These are phyloP conservation scores for Cecropterus lyciades DNA, from an alignment of 1,140 invertebrate genomes.

Conservation along the genomic window DNA sequence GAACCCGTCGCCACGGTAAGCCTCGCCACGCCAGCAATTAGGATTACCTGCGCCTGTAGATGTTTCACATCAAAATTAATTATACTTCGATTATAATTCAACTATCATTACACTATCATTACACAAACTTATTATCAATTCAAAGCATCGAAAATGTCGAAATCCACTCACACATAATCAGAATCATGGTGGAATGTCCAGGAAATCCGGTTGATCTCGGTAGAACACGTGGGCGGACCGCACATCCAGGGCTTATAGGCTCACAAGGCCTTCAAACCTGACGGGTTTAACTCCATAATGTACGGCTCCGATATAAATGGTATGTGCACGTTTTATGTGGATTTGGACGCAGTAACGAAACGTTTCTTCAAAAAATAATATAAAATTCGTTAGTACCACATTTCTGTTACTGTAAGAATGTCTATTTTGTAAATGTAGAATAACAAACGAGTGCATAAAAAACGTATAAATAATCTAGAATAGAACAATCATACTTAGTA, in stretches of 20 bases:
- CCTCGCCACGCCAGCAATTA: no score
- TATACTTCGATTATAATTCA: no score
- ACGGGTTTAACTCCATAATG: constrained; percentile 9
- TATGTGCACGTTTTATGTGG: constrained; percentile 13
- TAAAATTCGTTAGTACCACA: background rate
- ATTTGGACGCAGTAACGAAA: background rate
- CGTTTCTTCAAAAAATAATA: background rate
- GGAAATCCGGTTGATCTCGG: constrained; percentile 7
- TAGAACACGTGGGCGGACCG: constrained; percentile 1
- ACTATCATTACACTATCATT: no score
- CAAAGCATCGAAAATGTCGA: background rate
- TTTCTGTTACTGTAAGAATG: no score
- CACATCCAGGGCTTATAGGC: constrained; percentile 4
- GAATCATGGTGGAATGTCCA: constrained; percentile 10
- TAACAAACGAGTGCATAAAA: no score
- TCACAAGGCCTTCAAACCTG: constrained; percentile 5
- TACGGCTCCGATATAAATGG: constrained; percentile 4
- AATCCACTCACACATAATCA: background rate
- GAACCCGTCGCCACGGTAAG: no score
- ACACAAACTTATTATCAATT: background rate
- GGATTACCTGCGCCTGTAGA: no score
- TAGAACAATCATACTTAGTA: no score
- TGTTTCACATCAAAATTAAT: no score
- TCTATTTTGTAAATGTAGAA: no score
- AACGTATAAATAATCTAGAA: no score